A percentile compares a stretch with the other conserved stretches of the same genome.
These are phyloP conservation scores for Tachypleus tridentatus DNA, from an alignment of 1,140 invertebrate genomes.

Conservation along the genomic window DNA sequence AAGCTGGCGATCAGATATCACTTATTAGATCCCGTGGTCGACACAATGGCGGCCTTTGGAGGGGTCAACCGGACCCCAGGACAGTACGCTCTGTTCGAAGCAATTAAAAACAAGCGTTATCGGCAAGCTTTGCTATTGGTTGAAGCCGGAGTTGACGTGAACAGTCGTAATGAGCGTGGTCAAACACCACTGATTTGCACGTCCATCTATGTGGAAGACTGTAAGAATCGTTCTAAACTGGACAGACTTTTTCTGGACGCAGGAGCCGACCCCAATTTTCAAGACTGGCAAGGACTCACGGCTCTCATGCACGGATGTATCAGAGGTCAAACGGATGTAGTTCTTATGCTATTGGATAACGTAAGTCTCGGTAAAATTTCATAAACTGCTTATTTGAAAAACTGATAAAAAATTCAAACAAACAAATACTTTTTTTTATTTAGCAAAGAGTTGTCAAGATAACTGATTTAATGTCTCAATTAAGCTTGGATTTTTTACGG, in stretches of 20 bases:
- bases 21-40: no score
- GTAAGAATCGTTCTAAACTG: constrained; percentile 16
- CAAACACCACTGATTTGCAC: constrained; percentile 27
- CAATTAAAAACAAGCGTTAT: constrained; percentile 13
- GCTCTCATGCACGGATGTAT: constrained; percentile 27
- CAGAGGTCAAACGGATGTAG: constrained; percentile 23
- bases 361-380: constrained; percentile 21
- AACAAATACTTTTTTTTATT: no score
- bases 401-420: neutral
- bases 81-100: constrained; percentile 10
- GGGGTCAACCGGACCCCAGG: no score
- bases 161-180: constrained; percentile 23
- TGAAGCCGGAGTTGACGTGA: constrained; percentile 26
- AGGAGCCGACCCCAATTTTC: constrained; percentile 27
- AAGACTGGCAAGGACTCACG: constrained; percentile 25
- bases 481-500: no score
- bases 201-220: constrained; percentile 17
- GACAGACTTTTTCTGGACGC: constrained; percentile 23
- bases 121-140: constrained; percentile 26
- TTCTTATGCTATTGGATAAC: constrained; percentile 22
- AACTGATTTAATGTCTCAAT: no score
- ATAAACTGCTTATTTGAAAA: no score
- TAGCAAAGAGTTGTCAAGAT: no score
- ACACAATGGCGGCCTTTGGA: no score
- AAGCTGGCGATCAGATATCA: no score